A percentile compares a stretch with the other conserved stretches of the same genome.
phyloP scores from a whole-genome alignment of 2,113 vertebrate genomes.

The Micronisus gabar region DNA sequence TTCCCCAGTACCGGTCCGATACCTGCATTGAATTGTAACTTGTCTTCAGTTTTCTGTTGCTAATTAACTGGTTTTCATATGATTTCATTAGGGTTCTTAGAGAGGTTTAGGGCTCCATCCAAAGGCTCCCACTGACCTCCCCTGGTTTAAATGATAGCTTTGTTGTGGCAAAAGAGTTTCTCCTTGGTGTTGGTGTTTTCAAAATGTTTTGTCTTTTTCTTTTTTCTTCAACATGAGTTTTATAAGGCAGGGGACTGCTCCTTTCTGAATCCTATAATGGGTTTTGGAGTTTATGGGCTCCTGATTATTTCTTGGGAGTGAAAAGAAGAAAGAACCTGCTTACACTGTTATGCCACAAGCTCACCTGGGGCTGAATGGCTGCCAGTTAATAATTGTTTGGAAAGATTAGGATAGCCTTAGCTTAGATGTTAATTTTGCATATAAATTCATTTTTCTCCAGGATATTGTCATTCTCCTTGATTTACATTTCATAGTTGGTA shows the following conservation, averaged over 20 bases:
- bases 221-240: not conserved
- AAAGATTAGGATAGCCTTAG: not conserved
- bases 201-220: not conserved
- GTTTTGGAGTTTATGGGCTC: conserved; percentile 15
- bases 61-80: not conserved
- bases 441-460: conserved; percentile 1
- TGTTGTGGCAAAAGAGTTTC: not conserved
- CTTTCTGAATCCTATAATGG: not conserved
- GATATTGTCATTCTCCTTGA: conserved; percentile 18
- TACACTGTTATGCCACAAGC: not conserved
- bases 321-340: conserved; percentile 8
- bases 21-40: accelerated
- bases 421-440: conserved; percentile 7
- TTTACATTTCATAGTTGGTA: conserved; percentile 32
- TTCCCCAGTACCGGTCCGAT: not conserved
- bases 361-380: conserved; percentile 51
- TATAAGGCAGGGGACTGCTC: not conserved
- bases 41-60: accelerated
- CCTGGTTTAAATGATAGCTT: not conserved
- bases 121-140: not conserved
- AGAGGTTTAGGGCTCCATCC: not conserved
- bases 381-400: conserved; percentile 52
- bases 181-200: not conserved
- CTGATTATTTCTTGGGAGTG: conserved; percentile 3
- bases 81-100: not conserved